These are phyloP conservation scores for Neopipo cinnamomea DNA, from an alignment of 2,113 vertebrate species.

Conservation along the genomic window DNA sequence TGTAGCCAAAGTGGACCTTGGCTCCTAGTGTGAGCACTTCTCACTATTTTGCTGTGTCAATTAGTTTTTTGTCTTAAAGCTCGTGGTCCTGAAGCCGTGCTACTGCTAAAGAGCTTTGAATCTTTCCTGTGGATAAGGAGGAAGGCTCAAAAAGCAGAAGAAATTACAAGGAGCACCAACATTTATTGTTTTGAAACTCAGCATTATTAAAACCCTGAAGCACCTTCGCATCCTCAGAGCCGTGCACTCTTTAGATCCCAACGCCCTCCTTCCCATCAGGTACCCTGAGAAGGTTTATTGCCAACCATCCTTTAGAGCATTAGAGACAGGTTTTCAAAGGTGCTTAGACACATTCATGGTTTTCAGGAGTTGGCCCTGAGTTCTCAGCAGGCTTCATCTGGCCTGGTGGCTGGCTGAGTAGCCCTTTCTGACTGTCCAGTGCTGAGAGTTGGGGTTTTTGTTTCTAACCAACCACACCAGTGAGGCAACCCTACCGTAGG, in stretches of 20 bases:
- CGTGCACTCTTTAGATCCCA: background rate
- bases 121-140: background rate
- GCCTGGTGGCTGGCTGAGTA: background rate
- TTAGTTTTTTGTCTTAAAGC: background rate
- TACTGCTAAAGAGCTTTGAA: background rate
- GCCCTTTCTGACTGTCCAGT: background rate
- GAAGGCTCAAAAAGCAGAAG: background rate
- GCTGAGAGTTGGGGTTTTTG: background rate
- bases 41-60: background rate
- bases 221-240: background rate
- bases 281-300: background rate
- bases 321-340: background rate
- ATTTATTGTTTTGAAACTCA: background rate
- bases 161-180: background rate
- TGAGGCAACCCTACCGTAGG: background rate
- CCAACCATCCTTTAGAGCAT: background rate
- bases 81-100: background rate
- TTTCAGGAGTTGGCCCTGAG: background rate
- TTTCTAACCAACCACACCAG: background rate
- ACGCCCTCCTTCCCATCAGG: background rate
- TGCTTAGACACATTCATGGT: background rate
- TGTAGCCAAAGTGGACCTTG: background rate
- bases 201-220: background rate
- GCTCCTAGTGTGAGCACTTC: background rate
- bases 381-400: background rate